phyloP scores from a whole-genome alignment of 2,113 vertebrate species.

The Xyrauchen texanus region DNA sequence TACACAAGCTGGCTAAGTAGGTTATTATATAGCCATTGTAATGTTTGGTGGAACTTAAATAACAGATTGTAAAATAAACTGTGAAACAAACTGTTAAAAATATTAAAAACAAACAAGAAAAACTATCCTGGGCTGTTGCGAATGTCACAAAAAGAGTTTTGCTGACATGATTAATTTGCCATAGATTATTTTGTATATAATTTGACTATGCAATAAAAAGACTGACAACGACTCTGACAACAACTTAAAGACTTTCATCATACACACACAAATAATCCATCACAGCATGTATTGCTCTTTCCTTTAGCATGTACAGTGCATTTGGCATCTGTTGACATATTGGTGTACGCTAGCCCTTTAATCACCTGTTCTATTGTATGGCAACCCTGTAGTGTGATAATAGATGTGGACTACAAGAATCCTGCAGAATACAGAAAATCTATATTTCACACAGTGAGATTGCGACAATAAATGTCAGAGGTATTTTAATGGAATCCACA shows the following conservation, averaged over 20 bases:
- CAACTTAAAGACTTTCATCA: neutral
- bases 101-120: too few relatives aligned
- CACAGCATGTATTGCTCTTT: too few relatives aligned
- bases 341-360: constrained; percentile 34
- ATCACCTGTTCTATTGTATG: constrained; percentile 84
- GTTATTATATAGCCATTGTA: constrained; percentile 98
- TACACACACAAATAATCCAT: neutral
- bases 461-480: constrained; percentile 26
- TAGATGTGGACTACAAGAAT: constrained; percentile 17
- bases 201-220: too few relatives aligned
- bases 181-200: too few relatives aligned
- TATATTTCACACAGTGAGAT: constrained; percentile 26
- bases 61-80: too few relatives aligned
- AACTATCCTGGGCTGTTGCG: too few relatives aligned
- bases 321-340: neutral
- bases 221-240: too few relatives aligned
- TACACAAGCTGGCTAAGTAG: constrained; percentile 97
- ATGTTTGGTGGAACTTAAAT: constrained; percentile 93
- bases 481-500: neutral
- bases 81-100: too few relatives aligned
- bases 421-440: constrained; percentile 40
- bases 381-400: constrained; percentile 82
- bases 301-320: neutral
- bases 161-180: too few relatives aligned
- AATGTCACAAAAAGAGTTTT: too few relatives aligned